Percentiles rank a stretch among this genome's conserved stretches.
phyloP scores from a whole-genome alignment of 2,113 vertebrate species.

The Pithys albifrons region DNA sequence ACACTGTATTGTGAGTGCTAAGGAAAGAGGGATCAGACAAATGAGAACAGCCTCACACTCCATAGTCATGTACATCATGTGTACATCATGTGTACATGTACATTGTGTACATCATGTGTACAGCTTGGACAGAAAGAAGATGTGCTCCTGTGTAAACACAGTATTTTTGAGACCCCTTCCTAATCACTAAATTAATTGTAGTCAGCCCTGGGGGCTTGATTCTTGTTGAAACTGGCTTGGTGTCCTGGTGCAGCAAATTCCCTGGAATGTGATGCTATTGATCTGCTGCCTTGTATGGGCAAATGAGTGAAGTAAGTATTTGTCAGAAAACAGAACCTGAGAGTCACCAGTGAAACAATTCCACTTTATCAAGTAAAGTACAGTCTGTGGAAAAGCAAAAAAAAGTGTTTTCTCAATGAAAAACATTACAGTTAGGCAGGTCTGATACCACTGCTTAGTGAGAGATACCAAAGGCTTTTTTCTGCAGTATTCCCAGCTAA shows the following conservation, averaged over 20 bases:
- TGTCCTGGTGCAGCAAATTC: neutral
- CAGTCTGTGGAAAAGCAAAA: neutral
- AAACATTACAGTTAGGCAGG: neutral
- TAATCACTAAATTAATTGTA: neutral
- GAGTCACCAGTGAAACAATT: neutral
- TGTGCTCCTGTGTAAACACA: neutral
- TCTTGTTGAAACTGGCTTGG: neutral
- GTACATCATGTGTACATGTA: no score
- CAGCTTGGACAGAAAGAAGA: neutral
- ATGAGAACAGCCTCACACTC: neutral
- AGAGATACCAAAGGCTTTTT: neutral
- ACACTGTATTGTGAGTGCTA: neutral
- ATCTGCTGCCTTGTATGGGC: neutral
- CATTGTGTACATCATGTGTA: neutral
- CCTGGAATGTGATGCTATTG: neutral
- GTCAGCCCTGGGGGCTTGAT: neutral
- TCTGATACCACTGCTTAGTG: neutral
- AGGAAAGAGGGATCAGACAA: neutral
- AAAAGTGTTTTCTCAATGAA: neutral
- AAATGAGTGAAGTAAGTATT: neutral
- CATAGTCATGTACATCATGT: neutral
- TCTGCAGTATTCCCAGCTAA: neutral
- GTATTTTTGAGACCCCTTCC: neutral
- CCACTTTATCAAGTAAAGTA: neutral
- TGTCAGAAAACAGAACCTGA: neutral